phyloP scores from a whole-genome alignment of 92 coral and sea anemone genomes.

The Parazoanthus atlanticus region DNA sequence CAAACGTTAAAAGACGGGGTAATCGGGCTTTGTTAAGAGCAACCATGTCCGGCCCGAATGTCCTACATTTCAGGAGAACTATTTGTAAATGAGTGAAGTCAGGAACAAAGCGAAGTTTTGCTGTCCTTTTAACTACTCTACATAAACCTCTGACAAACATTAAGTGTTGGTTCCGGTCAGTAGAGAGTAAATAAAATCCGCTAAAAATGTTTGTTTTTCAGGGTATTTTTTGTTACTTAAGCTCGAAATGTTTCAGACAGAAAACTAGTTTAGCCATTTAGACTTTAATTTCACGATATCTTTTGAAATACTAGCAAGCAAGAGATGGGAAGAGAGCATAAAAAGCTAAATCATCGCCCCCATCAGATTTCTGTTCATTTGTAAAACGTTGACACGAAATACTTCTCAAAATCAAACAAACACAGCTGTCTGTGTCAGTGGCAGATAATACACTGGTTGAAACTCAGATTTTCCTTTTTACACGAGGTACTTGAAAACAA shows the following conservation, averaged over 20 bases:
- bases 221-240: neutral
- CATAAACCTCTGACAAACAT: neutral
- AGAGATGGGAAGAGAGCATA: neutral
- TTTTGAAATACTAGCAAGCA: neutral
- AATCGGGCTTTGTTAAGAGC: neutral
- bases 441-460: neutral
- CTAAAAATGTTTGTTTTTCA: neutral
- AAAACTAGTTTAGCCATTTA: neutral
- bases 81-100: neutral
- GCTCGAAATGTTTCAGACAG: neutral
- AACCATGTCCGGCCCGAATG: neutral
- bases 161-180: conserved; percentile 14
- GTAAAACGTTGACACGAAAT: neutral
- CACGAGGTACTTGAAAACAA: neutral
- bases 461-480: neutral
- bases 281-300: neutral
- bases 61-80: neutral
- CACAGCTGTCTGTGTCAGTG: conserved; percentile 9
- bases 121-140: neutral
- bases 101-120: neutral
- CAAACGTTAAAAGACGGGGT: neutral
- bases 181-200: neutral
- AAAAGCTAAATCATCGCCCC: neutral
- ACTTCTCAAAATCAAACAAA: neutral
- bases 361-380: neutral